Conservation (phyloP, 2,888 invertebrate genomes). For the Parasteatoda lunata region DNA sequence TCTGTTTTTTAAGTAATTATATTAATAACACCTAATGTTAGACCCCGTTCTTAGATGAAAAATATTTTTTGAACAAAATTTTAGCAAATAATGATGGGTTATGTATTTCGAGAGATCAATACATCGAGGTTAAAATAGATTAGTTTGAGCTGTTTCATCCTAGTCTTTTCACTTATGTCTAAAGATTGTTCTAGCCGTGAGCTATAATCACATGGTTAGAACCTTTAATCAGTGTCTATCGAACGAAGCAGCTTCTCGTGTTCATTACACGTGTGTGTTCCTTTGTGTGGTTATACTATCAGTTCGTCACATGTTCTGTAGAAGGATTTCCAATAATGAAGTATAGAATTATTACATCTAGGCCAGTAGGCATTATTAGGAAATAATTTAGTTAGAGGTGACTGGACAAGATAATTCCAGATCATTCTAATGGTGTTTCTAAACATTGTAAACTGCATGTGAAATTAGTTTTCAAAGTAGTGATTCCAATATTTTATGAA, state of each 20-base stretch:
- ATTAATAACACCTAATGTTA: no score
- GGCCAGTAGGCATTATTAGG: background rate
- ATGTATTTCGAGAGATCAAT: background rate
- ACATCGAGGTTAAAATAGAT: background rate
- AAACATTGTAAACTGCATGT: no score
- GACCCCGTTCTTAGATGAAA: no score
- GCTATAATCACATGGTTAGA: constrained; percentile 8
- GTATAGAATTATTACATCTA: background rate
- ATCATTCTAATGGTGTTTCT: no score
- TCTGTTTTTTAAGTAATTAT: no score
- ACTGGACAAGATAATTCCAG: background rate
- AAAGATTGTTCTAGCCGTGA: background rate
- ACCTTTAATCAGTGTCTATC: constrained; percentile 21
- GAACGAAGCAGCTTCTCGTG: background rate
- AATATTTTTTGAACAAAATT: no score
- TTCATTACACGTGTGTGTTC: background rate
- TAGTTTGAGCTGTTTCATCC: background rate
- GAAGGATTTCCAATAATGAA: background rate
- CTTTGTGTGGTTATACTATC: background rate
- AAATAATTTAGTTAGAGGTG: background rate
- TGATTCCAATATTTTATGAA: no score
- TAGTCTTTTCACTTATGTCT: background rate
- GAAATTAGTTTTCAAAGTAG: no score
- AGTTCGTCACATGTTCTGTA: background rate
- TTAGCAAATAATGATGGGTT: no score